These are phyloP conservation scores for Dicrostonyx torquatus DNA, from an alignment of 2,797 vertebrate species.

Conservation along the genomic window DNA sequence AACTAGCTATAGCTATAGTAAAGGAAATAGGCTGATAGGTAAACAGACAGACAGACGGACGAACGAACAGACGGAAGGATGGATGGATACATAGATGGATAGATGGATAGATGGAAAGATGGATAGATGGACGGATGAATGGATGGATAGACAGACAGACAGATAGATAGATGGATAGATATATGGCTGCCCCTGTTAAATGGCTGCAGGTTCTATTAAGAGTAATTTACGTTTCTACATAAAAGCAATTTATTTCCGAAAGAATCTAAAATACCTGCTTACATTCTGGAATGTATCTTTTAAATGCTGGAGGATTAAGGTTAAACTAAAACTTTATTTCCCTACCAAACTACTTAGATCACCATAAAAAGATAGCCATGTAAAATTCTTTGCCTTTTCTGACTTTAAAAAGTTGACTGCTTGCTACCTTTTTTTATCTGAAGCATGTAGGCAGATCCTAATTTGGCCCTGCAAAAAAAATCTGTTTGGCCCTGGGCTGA, in stretches of 20 bases:
- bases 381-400: conserved; percentile 81
- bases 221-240: conserved; percentile 55
- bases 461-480: conserved; percentile 83
- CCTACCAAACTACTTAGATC: conserved; percentile 58
- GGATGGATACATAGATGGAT: neutral
- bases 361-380: conserved; percentile 73
- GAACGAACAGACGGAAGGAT: neutral
- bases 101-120: neutral
- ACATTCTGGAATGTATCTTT: conserved; percentile 27
- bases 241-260: conserved; percentile 42
- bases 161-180: neutral
- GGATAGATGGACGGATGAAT: too few relatives aligned
- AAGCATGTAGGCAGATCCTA: conserved; percentile 82
- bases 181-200: neutral
- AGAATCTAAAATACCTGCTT: conserved; percentile 19
- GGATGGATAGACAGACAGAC: too few relatives aligned
- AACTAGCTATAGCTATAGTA: neutral
- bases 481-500: conserved; percentile 83
- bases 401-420: conserved; percentile 81
- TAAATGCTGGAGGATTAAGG: conserved; percentile 13
- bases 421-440: conserved; percentile 83
- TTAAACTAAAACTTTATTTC: conserved; percentile 70
- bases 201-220: neutral
- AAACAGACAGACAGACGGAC: neutral
- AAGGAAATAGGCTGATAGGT: neutral